A percentile compares a stretch with the other conserved stretches of the same genome.
phyloP scores from a whole-genome alignment of 2,797 vertebrate genomes.

The Periophthalmus magnuspinnatus region DNA sequence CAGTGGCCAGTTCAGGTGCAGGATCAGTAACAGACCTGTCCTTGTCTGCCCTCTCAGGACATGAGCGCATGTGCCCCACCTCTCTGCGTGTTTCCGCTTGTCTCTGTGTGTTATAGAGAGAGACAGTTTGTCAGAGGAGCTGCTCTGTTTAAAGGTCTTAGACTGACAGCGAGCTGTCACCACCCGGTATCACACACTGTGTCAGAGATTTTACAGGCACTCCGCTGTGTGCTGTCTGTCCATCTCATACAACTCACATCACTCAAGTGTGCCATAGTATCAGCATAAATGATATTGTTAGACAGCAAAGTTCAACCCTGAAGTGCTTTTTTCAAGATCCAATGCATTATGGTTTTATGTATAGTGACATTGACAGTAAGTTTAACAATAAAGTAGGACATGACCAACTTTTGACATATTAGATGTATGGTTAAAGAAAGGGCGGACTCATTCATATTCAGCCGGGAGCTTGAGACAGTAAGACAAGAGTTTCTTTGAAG shows the following conservation, averaged over 20 bases:
- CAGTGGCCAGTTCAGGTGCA: conserved; percentile 35
- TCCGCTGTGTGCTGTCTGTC: conserved; percentile 30
- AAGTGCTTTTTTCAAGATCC: conserved; percentile 42
- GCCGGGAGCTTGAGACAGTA: conserved; percentile 32
- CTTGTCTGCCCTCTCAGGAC: conserved; percentile 62
- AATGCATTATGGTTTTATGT: conserved; percentile 40
- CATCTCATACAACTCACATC: conserved; percentile 15
- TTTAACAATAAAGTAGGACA: conserved; percentile 12
- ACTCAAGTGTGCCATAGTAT: conserved; percentile 3
- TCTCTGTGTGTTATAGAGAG: conserved; percentile 53
- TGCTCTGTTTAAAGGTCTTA: conserved; percentile 46
- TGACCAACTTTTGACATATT: background rate
- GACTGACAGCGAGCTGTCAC: conserved; percentile 67
- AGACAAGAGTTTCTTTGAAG: conserved; percentile 49
- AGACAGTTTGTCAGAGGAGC: conserved; percentile 62
- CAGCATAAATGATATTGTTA: conserved; percentile 12
- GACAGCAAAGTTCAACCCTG: conserved; percentile 34
- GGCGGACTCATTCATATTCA: conserved; percentile 47
- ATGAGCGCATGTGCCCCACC: conserved; percentile 38
- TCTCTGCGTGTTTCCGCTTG: conserved; percentile 45
- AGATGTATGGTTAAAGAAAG: conserved; percentile 21
- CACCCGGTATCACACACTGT: conserved; percentile 57
- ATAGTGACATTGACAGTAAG: conserved; percentile 39
- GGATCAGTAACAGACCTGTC: conserved; percentile 66
- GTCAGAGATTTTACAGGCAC: conserved; percentile 49